phyloP scores from a whole-genome alignment of 2,113 vertebrate species.

The Alces alces region DNA sequence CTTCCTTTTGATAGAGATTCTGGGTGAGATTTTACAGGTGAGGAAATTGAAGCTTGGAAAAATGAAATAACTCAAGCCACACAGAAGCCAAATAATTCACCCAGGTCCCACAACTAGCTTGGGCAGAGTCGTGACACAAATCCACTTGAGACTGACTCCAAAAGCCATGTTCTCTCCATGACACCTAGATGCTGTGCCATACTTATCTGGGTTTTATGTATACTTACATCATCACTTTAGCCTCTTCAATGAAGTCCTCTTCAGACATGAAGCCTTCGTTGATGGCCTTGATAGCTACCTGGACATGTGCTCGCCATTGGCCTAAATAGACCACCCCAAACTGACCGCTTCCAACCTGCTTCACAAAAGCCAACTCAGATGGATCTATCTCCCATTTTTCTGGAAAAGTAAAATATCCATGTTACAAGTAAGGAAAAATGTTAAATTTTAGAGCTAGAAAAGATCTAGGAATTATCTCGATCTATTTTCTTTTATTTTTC shows the following conservation, averaged over 20 bases:
- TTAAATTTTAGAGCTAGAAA: not conserved
- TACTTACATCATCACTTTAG: conserved; percentile 87
- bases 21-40: not conserved
- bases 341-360: conserved; percentile 81
- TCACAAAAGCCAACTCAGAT: conserved; percentile 76
- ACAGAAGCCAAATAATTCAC: not conserved
- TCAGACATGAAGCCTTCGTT: conserved; percentile 83
- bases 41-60: not conserved
- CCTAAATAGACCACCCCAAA: conserved; percentile 82
- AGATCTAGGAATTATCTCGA: not conserved
- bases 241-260: conserved; percentile 87
- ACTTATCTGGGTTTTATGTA: no score
- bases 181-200: fast-evolving
- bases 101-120: not conserved
- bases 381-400: conserved; percentile 82
- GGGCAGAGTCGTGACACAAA: not conserved
- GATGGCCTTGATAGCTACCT: conserved; percentile 83
- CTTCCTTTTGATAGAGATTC: not conserved
- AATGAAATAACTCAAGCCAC: not conserved
- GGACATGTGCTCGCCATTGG: conserved; percentile 74
- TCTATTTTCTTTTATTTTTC: not conserved
- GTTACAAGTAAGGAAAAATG: not conserved
- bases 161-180: not conserved
- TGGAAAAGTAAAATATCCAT: conserved; percentile 62
- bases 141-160: not conserved